These are phyloP conservation scores for Microcebus jonahi DNA, from an alignment of 2,113 vertebrate species.

Conservation along the genomic window DNA sequence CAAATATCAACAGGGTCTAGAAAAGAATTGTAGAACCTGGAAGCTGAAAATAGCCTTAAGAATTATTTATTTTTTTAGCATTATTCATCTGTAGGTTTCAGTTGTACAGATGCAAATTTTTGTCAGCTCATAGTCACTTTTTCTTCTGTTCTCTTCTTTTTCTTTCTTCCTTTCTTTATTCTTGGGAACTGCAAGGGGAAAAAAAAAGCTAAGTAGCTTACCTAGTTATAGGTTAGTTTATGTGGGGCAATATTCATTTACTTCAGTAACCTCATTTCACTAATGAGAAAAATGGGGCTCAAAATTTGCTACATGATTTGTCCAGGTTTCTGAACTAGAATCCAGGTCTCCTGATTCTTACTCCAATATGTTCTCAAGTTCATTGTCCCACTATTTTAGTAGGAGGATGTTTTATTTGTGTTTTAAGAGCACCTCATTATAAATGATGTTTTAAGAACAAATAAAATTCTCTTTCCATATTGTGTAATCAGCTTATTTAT, in stretches of 20 bases:
- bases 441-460: background rate
- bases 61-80: background rate
- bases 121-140: background rate
- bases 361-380: background rate
- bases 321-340: background rate
- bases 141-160: background rate
- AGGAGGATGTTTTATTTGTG: background rate
- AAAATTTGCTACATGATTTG: background rate
- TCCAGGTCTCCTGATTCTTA: background rate
- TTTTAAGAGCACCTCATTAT: too few species aligned
- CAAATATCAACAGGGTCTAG: background rate
- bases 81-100: background rate
- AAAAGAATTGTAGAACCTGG: background rate
- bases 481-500: background rate
- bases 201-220: background rate
- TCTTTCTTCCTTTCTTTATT: constrained; percentile 9
- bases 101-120: background rate
- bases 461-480: background rate
- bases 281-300: background rate
- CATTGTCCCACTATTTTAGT: background rate
- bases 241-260: background rate
- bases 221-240: background rate
- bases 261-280: background rate
- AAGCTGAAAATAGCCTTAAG: background rate
- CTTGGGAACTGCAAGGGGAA: background rate